Evolutionary conservation across 1,140 invertebrate species (phyloP).

Genomic region (Sipha flava): DNA sequence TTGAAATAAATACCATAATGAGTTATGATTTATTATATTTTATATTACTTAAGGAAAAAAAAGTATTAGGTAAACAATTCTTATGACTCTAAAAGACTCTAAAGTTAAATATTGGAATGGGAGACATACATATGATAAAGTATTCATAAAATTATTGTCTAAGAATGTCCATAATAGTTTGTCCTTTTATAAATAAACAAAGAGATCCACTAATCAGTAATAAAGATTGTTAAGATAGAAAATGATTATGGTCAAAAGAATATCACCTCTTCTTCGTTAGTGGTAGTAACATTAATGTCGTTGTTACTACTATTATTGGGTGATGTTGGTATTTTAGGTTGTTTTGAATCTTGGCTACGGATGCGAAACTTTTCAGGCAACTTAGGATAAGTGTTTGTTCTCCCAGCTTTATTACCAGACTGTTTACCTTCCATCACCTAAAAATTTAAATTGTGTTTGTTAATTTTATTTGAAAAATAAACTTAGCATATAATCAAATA

Average conservation of each 20-base stretch:
- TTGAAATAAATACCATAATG: background rate
- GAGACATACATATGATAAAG: background rate
- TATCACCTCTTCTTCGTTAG: slow-evolving; percentile 46
- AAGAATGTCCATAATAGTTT: slow-evolving; percentile 26
- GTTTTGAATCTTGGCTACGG: slow-evolving; percentile 45
- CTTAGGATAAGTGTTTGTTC: slow-evolving; percentile 50
- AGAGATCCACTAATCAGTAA: slow-evolving; percentile 24
- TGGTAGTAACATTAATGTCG: slow-evolving; percentile 39
- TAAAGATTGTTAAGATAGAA: background rate
- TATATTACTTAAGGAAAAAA: background rate
- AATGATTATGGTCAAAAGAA: slow-evolving; percentile 45
- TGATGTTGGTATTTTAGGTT: slow-evolving; percentile 35
- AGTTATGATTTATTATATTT: background rate
- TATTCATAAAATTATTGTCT: slow-evolving; percentile 22
- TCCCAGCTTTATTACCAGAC: slow-evolving; percentile 37
- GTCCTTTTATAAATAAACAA: background rate
- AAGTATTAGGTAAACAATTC: background rate
- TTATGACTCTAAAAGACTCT: background rate
- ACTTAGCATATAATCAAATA: no score
- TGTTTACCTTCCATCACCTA: slow-evolving; percentile 33
- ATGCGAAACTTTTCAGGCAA: slow-evolving; percentile 54
- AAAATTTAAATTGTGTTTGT: background rate
- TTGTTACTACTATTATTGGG: slow-evolving; percentile 36
- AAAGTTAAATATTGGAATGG: slow-evolving; percentile 16
- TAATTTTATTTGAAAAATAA: no score